These are phyloP conservation scores for Ophion ellenae DNA, from an alignment of 2,888 invertebrate genomes.

Conservation along the genomic window DNA sequence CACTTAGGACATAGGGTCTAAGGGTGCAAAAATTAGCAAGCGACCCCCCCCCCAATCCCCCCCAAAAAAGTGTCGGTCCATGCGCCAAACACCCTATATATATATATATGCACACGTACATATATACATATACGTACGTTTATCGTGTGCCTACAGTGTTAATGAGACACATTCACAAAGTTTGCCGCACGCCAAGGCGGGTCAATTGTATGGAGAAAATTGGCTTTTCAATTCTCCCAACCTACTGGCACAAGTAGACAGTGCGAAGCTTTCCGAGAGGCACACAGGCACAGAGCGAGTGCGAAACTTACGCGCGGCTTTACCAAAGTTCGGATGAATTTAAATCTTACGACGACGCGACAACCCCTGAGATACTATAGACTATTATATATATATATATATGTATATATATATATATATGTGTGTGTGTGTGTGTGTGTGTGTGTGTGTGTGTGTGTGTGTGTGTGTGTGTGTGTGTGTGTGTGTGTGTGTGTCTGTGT, in stretches of 20 bases:
- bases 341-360: conserved; percentile 77
- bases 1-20: no score
- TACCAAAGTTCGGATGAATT: conserved; percentile 79
- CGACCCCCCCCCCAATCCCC: no score
- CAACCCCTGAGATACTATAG: conserved; percentile 21
- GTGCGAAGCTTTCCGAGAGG: conserved; percentile 34
- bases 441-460: no score
- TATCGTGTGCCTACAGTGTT: conserved; percentile 72
- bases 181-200: conserved; percentile 80
- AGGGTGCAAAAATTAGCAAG: no score
- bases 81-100: no score
- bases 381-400: conserved; percentile 10
- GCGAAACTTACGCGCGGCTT: conserved; percentile 74
- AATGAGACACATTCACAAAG: conserved; percentile 83
- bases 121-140: conserved; percentile 50
- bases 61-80: no score
- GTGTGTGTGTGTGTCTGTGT: no score
- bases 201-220: conserved; percentile 82
- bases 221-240: conserved; percentile 80
- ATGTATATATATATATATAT: no score
- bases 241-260: conserved; percentile 37
- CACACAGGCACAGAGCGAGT: conserved; percentile 58
- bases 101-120: no score
- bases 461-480: no score
- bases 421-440: no score